These are phyloP conservation scores for Psittacus erithacus DNA, from an alignment of 2,113 vertebrate genomes.

Conservation along the genomic window DNA sequence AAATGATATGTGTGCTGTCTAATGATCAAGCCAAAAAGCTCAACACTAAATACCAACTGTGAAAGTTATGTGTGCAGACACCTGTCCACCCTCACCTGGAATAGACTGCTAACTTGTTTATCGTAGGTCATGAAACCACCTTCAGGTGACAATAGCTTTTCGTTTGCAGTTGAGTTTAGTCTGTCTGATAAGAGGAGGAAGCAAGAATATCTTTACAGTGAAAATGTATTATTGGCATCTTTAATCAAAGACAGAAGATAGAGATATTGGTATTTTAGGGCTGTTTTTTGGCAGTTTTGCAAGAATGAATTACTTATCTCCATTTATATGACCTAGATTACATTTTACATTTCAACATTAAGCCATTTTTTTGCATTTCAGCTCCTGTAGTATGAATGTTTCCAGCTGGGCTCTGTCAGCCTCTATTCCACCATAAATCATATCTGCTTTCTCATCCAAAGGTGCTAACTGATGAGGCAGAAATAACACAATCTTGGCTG, in stretches of 20 bases:
- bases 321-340: slow-evolving; percentile 65
- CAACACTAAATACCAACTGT: background rate
- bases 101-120: background rate
- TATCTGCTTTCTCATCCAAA: slow-evolving; percentile 66
- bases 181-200: background rate
- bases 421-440: slow-evolving; percentile 74
- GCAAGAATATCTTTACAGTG: background rate
- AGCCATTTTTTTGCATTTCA: slow-evolving; percentile 69
- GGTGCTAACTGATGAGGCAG: slow-evolving; percentile 66
- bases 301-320: slow-evolving; percentile 48
- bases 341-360: slow-evolving; percentile 71
- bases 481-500: slow-evolving; percentile 65
- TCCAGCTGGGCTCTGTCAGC: slow-evolving; percentile 67
- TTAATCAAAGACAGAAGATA: background rate
- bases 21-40: background rate
- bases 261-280: background rate
- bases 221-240: background rate
- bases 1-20: background rate
- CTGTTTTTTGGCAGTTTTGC: background rate
- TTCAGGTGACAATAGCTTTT: background rate
- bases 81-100: background rate
- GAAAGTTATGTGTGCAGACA: background rate
- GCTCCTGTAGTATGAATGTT: slow-evolving; percentile 38
- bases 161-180: background rate
- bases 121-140: background rate